Percentiles rank a stretch among this genome's conserved stretches.
These are phyloP conservation scores for Misgurnus mizolepis DNA, from an alignment of 2,113 vertebrate genomes.

Conservation along the genomic window DNA sequence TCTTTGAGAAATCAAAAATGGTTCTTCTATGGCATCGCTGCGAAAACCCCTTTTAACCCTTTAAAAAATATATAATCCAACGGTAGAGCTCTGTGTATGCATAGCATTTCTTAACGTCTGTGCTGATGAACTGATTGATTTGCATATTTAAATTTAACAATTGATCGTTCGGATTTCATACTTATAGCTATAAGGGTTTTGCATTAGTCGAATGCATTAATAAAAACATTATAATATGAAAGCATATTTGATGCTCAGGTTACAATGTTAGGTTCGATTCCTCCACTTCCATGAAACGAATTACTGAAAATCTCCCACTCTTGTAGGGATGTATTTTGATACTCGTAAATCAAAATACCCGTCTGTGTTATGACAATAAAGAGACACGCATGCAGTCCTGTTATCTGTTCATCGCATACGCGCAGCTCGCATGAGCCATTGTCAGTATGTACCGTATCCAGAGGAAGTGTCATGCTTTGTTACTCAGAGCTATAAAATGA, in stretches of 20 bases:
- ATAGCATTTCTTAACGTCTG: no score
- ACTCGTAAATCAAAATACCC: neutral
- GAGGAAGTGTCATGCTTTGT: slow-evolving; percentile 40
- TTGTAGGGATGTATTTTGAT: neutral
- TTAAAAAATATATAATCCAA: no score
- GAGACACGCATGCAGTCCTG: neutral
- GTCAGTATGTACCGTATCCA: slow-evolving; percentile 16
- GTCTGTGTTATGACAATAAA: neutral
- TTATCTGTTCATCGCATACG: neutral
- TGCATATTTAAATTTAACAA: no score
- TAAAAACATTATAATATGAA: neutral
- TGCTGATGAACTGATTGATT: no score
- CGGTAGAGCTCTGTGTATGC: no score
- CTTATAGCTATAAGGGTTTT: no score
- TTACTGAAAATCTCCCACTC: neutral
- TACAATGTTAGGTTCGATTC: neutral
- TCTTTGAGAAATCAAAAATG: no score
- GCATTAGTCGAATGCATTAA: no score
- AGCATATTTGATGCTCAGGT: no score
- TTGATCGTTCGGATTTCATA: no score
- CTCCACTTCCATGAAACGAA: neutral
- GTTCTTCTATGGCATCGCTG: no score
- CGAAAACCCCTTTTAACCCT: no score
- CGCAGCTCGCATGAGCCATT: slow-evolving; percentile 23
- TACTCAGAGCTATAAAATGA: slow-evolving; percentile 15